Evolutionary conservation across 1,140 invertebrate genomes (phyloP), one percentile per base, ranked within the genome.

Genomic region (Latrodectus geometricus): DNA sequence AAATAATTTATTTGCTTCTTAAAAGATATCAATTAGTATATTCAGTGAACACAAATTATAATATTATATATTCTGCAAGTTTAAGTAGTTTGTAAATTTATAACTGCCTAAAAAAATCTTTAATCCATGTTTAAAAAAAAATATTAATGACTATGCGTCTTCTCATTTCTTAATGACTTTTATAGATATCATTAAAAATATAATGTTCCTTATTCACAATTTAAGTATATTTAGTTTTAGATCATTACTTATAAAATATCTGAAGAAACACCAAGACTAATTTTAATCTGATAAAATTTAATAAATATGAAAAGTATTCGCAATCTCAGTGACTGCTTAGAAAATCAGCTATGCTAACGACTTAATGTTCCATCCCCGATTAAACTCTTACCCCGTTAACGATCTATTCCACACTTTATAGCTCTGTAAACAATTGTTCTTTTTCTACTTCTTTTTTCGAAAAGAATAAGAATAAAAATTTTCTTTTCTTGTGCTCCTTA

Each of bases 361-460:
- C 48, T 78, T 78, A 68, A 78, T 68, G 76, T 78, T 78, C 76
- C 76, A 78, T 78, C 56, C 35, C 48, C 56, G 76, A 78, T 78
- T 78, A 78, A 17, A 78, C 56, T 35, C 20, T 78, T 49, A 66
- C 56, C 35, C 35, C 21, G 56, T 68, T 78, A 78, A 78, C 65
- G 61, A 23, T 61, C 54, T 61, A 61, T 61, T 61, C 17, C 54
- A 14, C 54, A 61, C 54, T 61, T 61, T 61, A 61, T 61, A 61
- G 54, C 54, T 61, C 54, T 61, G 54, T 14, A 61, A 61, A 61
- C 54, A 61, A 61, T 14, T 49, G 76, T 78, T 48, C 61, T 2
- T 78, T 78, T 78, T 78, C 54, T 3, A 35, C 54, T 17, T 17
- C 54, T 17, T 61, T 61, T 61, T 61, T 56, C 35, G 76, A n/a